phyloP scores from a whole-genome alignment of 2,113 vertebrate species.

The Labrus mixtus region DNA sequence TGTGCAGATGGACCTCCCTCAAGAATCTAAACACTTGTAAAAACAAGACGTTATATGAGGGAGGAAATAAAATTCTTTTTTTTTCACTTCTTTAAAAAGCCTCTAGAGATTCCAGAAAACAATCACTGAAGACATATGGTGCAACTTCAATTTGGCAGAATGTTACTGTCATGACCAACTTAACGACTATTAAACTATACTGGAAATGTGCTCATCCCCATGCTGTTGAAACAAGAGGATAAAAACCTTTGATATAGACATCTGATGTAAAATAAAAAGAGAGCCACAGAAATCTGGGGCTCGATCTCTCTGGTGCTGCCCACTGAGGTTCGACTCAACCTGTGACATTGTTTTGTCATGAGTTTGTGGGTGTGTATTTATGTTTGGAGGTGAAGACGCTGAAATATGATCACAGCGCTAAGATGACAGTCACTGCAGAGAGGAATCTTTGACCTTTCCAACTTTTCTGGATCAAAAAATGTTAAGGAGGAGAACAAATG shows the following conservation, averaged over 20 bases:
- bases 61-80: background rate
- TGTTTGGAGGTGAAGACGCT: constrained; percentile 28
- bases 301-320: constrained; percentile 4
- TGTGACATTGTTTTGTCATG: constrained; percentile 1
- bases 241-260: too few relatives aligned
- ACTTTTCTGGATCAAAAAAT: constrained; percentile 44
- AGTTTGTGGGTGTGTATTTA: background rate
- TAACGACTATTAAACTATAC: background rate
- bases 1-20: background rate
- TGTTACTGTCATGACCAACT: background rate
- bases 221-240: constrained; percentile 14
- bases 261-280: constrained; percentile 16
- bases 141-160: background rate
- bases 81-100: background rate
- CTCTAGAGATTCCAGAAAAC: background rate
- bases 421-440: constrained; percentile 27
- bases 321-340: constrained; percentile 17
- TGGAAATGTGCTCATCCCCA: background rate
- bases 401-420: constrained; percentile 58
- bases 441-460: constrained; percentile 51
- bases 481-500: constrained; percentile 58
- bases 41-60: background rate
- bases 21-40: background rate
- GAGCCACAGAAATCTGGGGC: constrained; percentile 24
- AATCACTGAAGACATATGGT: background rate